Base-by-base conservation (phyloP, 2,888 invertebrate genomes). In the Augochlorella aurata region DNA sequence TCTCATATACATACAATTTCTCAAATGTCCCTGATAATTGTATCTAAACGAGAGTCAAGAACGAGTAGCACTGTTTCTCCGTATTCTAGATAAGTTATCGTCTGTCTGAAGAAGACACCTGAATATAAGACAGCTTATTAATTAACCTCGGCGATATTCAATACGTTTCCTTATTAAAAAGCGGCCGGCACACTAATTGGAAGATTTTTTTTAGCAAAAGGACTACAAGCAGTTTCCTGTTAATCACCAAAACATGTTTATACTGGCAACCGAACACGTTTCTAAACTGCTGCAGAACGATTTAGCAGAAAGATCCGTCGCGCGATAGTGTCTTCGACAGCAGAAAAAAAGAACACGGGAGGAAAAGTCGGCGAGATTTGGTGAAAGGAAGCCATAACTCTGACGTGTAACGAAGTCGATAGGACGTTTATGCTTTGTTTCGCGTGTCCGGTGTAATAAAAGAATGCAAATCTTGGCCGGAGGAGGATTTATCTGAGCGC, bases 371-470 rank as follows among this genome's bases (percentile, higher is more conserved):
- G 47, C 72, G 69, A 70, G 74, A 74, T 74, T 70, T 76, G 78
- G 29, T 75, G 81, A 84, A 77, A 88, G 87, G 82, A 89, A 89
- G 86, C 82, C 81, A 88, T 87, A 87, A 88, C 79, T 88, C 79
- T 74, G 84, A 77, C 71, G 78, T 72, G 77, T 77, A 81, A 82
- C 81, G 84, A 80, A 87, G 67, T 89, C 85, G 82, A 88, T 82
- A 82, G 21, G 77, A 77, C 74, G 77, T 65, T 74, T 74, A 72
- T 66, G 78, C 79, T 77, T 84, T 83, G 77, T 73, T 47, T 66
- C 69, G 72, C 80, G 72, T 81, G 82, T 82, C 83, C 79, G 85
- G 77, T 66, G 82, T 44, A 85, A 85, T 73, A 87, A 90, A 90
- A 90, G 82, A 89, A 90, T 88, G 88, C 87, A 84, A 89, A 87